phyloP scores from a whole-genome alignment of 2,113 vertebrate species.

The Coracopsis vasa region DNA sequence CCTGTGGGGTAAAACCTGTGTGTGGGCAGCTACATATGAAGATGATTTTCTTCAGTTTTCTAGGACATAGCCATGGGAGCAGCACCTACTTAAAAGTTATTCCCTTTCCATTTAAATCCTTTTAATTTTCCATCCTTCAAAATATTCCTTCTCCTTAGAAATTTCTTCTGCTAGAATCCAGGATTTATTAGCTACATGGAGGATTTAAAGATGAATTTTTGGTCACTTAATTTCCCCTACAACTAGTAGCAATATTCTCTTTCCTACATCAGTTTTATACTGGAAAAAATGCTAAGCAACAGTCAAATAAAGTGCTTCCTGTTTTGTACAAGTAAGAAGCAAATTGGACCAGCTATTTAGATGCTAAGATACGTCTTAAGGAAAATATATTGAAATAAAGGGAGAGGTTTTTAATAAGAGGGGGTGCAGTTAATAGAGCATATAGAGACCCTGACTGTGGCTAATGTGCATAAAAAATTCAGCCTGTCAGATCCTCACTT shows the following conservation, averaged over 20 bases:
- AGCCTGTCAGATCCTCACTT: constrained; percentile 86
- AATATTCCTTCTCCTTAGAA: not conserved
- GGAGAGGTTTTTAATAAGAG: constrained; percentile 77
- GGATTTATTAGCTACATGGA: not conserved
- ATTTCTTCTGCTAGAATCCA: not conserved
- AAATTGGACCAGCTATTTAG: constrained; percentile 61
- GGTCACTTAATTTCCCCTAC: not conserved
- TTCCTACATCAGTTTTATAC: not conserved
- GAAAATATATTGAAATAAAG: constrained; percentile 68
- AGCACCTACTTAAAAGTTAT: not conserved
- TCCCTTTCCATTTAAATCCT: not conserved
- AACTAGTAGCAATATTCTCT: not conserved
- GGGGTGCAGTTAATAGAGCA: constrained; percentile 77
- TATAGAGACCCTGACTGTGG: constrained; percentile 79
- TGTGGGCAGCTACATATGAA: not conserved
- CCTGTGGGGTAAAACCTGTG: not conserved
- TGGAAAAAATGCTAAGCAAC: not conserved
- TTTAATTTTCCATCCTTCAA: not conserved
- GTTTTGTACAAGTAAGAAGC: not conserved
- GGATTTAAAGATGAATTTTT: not conserved
- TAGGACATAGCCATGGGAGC: not conserved
- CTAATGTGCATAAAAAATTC: constrained; percentile 89
- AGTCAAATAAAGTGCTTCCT: not conserved
- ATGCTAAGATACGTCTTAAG: constrained; percentile 69
- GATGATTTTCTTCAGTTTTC: not conserved